Conservation (phyloP, 1,140 invertebrate species). For the Metopolophium dirhodum region DNA sequence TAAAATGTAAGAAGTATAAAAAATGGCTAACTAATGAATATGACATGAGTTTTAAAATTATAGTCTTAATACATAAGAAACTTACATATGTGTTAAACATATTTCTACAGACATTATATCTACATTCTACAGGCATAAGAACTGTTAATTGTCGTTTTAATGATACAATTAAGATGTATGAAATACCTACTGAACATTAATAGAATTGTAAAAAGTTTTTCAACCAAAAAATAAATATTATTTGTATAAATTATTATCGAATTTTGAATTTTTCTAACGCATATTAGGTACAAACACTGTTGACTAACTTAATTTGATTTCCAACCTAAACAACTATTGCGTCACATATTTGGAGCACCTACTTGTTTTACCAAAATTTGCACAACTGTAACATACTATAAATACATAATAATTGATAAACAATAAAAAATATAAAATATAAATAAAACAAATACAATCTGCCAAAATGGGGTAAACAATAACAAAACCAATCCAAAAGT, state of each 20-base stretch:
- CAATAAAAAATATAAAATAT: neutral
- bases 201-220: neutral
- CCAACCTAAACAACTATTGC: neutral
- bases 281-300: neutral
- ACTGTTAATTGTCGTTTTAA: neutral
- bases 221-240: neutral
- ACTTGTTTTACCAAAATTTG: neutral
- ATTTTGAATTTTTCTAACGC: neutral
- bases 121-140: neutral
- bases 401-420: too few relatives aligned
- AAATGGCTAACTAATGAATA: neutral
- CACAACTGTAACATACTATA: too few relatives aligned
- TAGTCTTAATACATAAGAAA: neutral
- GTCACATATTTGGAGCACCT: neutral
- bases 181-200: neutral
- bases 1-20: neutral
- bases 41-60: neutral
- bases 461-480: neutral
- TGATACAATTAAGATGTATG: neutral
- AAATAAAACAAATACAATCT: neutral
- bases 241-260: neutral
- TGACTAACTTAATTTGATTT: neutral
- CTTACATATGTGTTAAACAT: neutral
- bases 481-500: neutral
- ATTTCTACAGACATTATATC: neutral